Percentiles rank a stretch among this genome's conserved stretches.
Conservation (phyloP, 2,113 vertebrate species). For the Lophius piscatorius region DNA sequence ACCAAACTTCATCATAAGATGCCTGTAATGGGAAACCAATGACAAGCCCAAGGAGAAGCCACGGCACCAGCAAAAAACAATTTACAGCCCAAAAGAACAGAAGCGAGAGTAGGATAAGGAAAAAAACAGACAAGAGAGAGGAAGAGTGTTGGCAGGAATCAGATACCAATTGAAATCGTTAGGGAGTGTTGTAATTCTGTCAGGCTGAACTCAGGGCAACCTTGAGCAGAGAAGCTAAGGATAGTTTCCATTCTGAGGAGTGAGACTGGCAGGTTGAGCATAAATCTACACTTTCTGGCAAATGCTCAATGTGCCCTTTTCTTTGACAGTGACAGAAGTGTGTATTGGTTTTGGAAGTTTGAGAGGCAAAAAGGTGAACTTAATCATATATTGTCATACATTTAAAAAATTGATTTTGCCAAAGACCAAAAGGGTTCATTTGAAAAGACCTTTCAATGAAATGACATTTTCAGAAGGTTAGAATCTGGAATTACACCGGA, state of each 20-base stretch:
- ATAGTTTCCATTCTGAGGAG: slow-evolving; percentile 28
- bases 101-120: slow-evolving; percentile 39
- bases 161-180: slow-evolving; percentile 59
- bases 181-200: slow-evolving; percentile 48
- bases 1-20: slow-evolving; percentile 68
- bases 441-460: no score
- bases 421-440: no score
- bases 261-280: slow-evolving; percentile 23
- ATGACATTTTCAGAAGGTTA: no score
- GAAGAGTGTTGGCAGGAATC: slow-evolving; percentile 40
- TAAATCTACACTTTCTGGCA: slow-evolving; percentile 5
- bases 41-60: slow-evolving; percentile 68
- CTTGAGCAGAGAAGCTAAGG: slow-evolving; percentile 44
- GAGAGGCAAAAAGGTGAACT: no score
- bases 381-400: no score
- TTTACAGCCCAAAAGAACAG: slow-evolving; percentile 46
- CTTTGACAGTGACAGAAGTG: slow-evolving; percentile 32
- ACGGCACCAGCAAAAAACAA: slow-evolving; percentile 35
- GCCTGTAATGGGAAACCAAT: slow-evolving; percentile 54
- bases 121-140: slow-evolving; percentile 40
- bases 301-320: slow-evolving; percentile 25
- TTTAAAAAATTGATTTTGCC: no score
- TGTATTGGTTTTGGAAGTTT: not conserved
- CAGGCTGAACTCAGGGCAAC: slow-evolving; percentile 42
- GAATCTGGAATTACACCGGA: no score